Base-by-base conservation (phyloP, 1,140 invertebrate genomes). In the Macrostomum lignano region DNA sequence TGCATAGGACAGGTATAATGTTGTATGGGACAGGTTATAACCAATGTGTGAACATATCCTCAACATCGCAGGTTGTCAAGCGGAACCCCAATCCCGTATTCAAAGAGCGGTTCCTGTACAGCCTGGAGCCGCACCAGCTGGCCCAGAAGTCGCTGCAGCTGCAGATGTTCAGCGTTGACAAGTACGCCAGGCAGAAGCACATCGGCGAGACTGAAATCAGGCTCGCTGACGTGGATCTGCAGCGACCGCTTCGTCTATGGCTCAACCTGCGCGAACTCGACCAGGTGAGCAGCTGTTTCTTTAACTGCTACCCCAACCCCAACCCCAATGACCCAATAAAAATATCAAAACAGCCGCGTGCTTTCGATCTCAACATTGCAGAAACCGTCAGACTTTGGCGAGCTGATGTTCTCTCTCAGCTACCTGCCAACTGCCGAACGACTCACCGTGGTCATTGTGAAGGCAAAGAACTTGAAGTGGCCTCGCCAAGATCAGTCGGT, bases 61-160 rank as follows among this genome's bases (percentile, higher is more conserved):
- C n/a, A 24, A 6, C 33, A 33, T 37, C 45, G n/a, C 43, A 66
- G 65, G 52, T 63, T 10, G 70, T 68, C 42, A 61, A 66, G 33
- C 60, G 64, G 36, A 65, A 65, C 11, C 65, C 65, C 32, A 68
- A 66, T 38, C 71, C 71, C 1, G 65, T 67, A 36, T 73, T 68
- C 50, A 68, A 73, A 42, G 70, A 73, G 46, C 65, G 71, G 25
- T 73, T 73, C 47, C 51, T 72, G 33, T 72, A 73, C 45, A 62
- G 61, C 2, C 50, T 73, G 21, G 67, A 70, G 14, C 52, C 58
- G 15, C 52, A 55, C 44, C 62, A 67, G 30, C 47, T 65, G 13
- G 41, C 51, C 4, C 51, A 57, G 21, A 46, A 43, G 25, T 43
- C 54, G 51, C 35, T 63, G 52, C 31, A 51, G 35, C 68, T 70